These are phyloP conservation scores for Malurus leucopterus DNA, from an alignment of 2,797 vertebrate genomes.

Conservation along the genomic window DNA sequence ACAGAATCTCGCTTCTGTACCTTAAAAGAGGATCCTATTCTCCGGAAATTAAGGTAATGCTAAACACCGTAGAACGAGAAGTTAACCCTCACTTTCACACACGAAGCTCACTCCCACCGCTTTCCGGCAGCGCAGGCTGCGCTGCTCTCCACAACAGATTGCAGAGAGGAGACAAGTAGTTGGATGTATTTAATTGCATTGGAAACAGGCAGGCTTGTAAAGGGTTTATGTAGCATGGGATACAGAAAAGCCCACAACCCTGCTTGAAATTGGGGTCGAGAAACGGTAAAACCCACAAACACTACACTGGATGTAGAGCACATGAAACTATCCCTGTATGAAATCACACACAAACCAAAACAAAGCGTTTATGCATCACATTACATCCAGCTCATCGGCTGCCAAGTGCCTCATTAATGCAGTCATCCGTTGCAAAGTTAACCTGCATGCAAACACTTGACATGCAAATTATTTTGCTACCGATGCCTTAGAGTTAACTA, in stretches of 20 bases:
- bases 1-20: neutral
- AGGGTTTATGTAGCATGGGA: constrained; percentile 10
- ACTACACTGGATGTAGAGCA: neutral
- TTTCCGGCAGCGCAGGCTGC: neutral
- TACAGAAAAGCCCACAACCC: neutral
- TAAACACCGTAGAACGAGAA: neutral
- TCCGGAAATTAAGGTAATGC: neutral
- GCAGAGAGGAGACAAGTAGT: constrained; percentile 14
- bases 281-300: neutral
- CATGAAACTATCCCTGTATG: neutral
- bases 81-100: neutral
- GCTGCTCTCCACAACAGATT: neutral
- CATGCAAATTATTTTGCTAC: neutral
- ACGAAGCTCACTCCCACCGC: neutral
- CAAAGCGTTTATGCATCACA: neutral
- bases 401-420: neutral
- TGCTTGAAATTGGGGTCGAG: neutral
- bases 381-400: neutral
- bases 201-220: neutral
- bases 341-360: neutral
- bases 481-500: neutral
- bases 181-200: constrained; percentile 12
- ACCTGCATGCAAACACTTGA: neutral
- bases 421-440: neutral
- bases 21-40: neutral